Evolutionary conservation across 2,113 vertebrate species (phyloP).

Genomic region (Brachyhypopomus occidentalis): DNA sequence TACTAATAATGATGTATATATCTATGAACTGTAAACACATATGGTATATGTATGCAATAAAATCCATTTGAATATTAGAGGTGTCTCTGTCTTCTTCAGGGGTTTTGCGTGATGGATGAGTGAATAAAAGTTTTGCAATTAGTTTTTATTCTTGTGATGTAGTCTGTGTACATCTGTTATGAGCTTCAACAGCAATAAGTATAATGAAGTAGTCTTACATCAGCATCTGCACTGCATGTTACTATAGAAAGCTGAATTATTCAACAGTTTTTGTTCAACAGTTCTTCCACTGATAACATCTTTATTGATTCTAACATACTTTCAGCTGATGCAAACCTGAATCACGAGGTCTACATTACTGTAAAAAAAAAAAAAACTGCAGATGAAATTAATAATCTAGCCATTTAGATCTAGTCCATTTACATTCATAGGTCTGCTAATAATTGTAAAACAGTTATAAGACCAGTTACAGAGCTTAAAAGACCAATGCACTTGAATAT

Average conservation of each 20-base stretch:
- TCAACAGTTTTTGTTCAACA: too few relatives aligned
- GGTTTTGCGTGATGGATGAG: too few relatives aligned
- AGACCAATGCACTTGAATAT: not conserved
- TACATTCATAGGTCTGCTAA: not conserved
- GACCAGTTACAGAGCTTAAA: not conserved
- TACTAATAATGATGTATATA: conserved; percentile 47
- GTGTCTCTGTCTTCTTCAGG: not conserved
- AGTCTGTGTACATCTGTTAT: too few relatives aligned
- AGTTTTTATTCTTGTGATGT: too few relatives aligned
- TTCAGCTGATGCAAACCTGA: not conserved
- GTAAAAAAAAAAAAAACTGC: not conserved
- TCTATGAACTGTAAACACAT: conserved; percentile 58
- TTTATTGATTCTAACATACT: too few relatives aligned
- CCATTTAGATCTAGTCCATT: too few relatives aligned
- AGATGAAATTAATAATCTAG: not conserved
- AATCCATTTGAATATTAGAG: conserved; percentile 60
- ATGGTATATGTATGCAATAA: conserved; percentile 64
- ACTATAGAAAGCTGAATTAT: too few relatives aligned
- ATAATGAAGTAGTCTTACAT: too few relatives aligned
- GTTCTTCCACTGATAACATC: too few relatives aligned
- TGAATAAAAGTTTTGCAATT: too few relatives aligned
- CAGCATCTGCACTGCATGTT: too few relatives aligned
- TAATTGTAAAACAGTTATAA: not conserved
- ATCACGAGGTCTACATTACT: not conserved
- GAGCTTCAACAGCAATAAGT: too few relatives aligned